Evolutionary conservation across 2,888 invertebrate species (phyloP).

Genomic region (Cryptosula pallasiana): DNA sequence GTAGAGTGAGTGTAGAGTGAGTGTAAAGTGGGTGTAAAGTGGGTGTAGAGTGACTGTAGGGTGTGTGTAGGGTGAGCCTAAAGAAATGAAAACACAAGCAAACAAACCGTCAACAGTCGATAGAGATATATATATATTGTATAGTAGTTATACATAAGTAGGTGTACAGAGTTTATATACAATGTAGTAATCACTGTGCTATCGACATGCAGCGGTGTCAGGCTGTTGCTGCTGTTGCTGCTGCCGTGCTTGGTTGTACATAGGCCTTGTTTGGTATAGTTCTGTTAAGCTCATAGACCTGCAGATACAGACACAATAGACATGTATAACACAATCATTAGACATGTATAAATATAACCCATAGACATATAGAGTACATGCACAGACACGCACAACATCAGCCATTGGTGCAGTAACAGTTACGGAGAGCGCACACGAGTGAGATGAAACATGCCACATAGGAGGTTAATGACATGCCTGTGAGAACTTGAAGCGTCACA

Average conservation of each 20-base stretch:
- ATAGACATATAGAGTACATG: no score
- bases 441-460: no score
- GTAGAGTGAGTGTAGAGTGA: no score
- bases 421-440: no score
- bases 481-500: no score
- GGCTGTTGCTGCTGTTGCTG: background rate
- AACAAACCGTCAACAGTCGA: background rate
- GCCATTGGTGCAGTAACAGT: no score
- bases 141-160: background rate
- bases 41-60: no score
- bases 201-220: background rate
- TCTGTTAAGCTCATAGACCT: constrained; percentile 19
- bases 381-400: no score
- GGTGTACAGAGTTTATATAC: background rate
- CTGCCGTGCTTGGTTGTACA: background rate
- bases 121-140: background rate
- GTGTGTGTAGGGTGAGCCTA: no score
- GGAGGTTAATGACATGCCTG: no score
- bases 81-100: background rate
- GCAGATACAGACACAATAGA: background rate
- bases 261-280: constrained; percentile 11
- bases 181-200: background rate
- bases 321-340: background rate
- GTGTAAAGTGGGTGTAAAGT: no score
- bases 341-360: no score